Conservation (phyloP, 2,113 vertebrate species). For the Psettodes erumei region DNA sequence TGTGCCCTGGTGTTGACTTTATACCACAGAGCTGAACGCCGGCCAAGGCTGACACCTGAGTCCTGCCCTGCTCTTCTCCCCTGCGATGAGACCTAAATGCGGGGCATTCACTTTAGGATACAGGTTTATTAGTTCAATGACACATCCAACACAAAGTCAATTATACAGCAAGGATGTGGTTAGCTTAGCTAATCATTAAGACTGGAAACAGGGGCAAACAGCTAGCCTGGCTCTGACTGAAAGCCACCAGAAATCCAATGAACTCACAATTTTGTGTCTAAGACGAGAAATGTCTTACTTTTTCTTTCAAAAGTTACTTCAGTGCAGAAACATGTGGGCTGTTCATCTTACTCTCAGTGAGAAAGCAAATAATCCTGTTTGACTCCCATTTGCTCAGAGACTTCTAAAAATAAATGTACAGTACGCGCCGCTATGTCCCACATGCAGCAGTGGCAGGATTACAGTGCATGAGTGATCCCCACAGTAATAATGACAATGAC, state of each 20-base stretch:
- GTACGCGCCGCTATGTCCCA: background rate
- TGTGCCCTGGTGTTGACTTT: conserved; percentile 51
- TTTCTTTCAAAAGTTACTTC: background rate
- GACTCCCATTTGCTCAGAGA: conserved; percentile 13
- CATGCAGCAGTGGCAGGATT: conserved; percentile 31
- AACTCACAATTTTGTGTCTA: background rate
- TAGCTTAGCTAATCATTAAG: background rate
- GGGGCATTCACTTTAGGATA: background rate
- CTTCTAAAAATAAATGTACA: conserved; percentile 36
- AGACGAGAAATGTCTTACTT: background rate
- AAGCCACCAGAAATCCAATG: background rate
- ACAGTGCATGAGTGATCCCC: conserved; percentile 15
- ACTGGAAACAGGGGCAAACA: too few relatives aligned
- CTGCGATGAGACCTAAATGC: conserved; percentile 20
- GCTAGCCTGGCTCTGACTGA: background rate
- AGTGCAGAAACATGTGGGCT: background rate
- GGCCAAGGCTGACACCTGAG: conserved; percentile 43
- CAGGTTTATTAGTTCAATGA: background rate
- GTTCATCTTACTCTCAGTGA: background rate
- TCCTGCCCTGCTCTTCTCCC: conserved; percentile 30
- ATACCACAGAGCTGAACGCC: conserved; percentile 35
- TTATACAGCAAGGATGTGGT: background rate
- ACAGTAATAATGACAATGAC: conserved; percentile 18
- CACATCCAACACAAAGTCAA: background rate
- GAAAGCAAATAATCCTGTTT: background rate